Percentiles rank a stretch among this genome's conserved stretches.
Evolutionary conservation across 2,888 invertebrate species (phyloP).

Genomic region (Coelinius sp.): DNA sequence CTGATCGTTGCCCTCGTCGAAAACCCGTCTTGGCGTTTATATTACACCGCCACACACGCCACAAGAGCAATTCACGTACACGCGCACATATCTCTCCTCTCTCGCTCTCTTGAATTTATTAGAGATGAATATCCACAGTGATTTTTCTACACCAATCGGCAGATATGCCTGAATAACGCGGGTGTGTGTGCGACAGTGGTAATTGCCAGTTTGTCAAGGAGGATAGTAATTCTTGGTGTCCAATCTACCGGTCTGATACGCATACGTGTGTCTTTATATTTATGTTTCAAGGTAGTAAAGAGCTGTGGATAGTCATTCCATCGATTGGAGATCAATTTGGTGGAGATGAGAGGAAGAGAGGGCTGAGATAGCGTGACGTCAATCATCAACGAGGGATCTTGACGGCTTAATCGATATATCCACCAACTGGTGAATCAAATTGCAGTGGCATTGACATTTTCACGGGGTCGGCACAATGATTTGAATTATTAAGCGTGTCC

Average conservation of each 20-base stretch:
- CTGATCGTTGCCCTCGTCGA: constrained; percentile 28
- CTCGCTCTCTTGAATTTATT: constrained; percentile 43
- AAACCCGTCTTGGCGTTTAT: constrained; percentile 26
- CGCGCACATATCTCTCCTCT: not conserved
- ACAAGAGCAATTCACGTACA: not conserved
- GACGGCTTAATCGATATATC: constrained; percentile 49
- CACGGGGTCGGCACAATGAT: too few species aligned
- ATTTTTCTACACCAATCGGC: constrained; percentile 41
- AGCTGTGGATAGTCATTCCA: constrained; percentile 11
- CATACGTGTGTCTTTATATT: constrained; percentile 4
- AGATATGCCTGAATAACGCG: constrained; percentile 34
- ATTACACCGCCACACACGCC: constrained; percentile 1
- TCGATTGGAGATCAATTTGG: constrained; percentile 22
- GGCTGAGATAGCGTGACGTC: constrained; percentile 44
- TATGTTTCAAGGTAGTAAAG: constrained; percentile 25
- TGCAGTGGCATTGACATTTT: too few species aligned
- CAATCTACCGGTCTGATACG: not conserved
- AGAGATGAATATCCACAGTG: constrained; percentile 34
- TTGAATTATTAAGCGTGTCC: not conserved
- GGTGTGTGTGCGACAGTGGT: constrained; percentile 44
- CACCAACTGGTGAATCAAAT: too few species aligned
- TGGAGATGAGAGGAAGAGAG: not conserved
- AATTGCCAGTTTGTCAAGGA: constrained; percentile 42
- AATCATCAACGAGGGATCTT: constrained; percentile 43
- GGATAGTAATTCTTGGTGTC: constrained; percentile 41